phyloP scores from a whole-genome alignment of 1,140 invertebrate genomes.

The Drosophila nigromelanica region DNA sequence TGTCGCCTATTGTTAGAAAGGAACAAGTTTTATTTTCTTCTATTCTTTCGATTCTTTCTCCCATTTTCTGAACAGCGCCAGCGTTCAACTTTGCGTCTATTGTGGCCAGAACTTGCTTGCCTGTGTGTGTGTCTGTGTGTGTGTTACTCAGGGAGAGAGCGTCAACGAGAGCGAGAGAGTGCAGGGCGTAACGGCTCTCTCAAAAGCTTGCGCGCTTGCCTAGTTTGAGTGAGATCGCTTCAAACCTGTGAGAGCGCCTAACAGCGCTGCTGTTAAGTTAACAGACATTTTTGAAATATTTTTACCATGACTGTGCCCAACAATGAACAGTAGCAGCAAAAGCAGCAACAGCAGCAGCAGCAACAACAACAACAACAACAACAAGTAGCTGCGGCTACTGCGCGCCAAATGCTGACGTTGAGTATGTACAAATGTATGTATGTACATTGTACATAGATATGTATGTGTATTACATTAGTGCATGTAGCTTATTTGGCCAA shows the following conservation, averaged over 20 bases:
- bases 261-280: constrained; percentile 53
- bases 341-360: constrained; percentile 4
- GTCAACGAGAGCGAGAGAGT: constrained; percentile 5
- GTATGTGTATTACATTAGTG: constrained; percentile 1
- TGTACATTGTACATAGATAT: background rate
- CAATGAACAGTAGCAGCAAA: constrained; percentile 6
- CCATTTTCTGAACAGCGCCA: constrained; percentile 41
- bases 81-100: constrained; percentile 23
- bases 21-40: constrained; percentile 48
- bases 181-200: constrained; percentile 23
- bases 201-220: constrained; percentile 26
- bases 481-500: constrained; percentile 9
- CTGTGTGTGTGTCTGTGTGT: constrained; percentile 23
- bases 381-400: constrained; percentile 18
- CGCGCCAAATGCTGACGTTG: constrained; percentile 49
- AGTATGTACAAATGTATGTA: background rate
- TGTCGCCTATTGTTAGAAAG: constrained; percentile 55
- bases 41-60: constrained; percentile 27
- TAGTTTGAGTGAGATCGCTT: constrained; percentile 31
- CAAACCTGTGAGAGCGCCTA: constrained; percentile 18
- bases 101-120: constrained; percentile 10
- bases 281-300: constrained; percentile 65
- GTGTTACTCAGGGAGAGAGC: constrained; percentile 10
- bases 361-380: constrained; percentile 6
- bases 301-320: constrained; percentile 51